Base-by-base conservation (phyloP, 2,113 vertebrate species). In the Nothobranchius kuhntae region DNA sequence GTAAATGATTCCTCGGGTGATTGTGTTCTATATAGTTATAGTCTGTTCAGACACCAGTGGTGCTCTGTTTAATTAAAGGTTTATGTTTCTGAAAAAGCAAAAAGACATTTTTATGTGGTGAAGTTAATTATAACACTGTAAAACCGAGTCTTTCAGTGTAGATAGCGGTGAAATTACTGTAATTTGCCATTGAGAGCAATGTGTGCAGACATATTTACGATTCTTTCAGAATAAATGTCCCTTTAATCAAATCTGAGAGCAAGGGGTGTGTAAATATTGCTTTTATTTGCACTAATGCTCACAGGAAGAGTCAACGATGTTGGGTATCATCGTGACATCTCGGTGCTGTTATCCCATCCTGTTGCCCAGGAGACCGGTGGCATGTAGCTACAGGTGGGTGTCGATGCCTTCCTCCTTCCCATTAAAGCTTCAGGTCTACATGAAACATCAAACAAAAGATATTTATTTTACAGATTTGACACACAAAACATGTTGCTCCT, bases 351-450 rank as follows among this genome's bases (percentile, higher is more conserved):
- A 80, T 83, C 63, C 61, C 75, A 62, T 79, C 63, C 75, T 73
- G 83, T 87, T 88, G 72, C 86, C 86, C 77, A 71, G 89, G 84
- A 86, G 87, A 89, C 86, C 30, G 40, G 62, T 47, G 63, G 74
- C 76, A 80, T 80, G 77, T 74, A 50, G 77, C 81, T 78, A 84
- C 79, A 83, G 87, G 82, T 82, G 83, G 78, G 73, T 81, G 75
- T 75, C 45, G 68, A 80, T 65, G 67, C 64, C 65, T 78, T 69
- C 53, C 82, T 74, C 73, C 64, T 65, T 85, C 78, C 70, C 50
- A 35, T 66, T 38, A 45, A 55, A 78, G 76, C 77, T 75, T 53
- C 74, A 77, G 53, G 77, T 80, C 63, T 79, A 67, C 53, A 76
- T 52, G 67, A 45, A 44, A 71, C 73, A 71, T 74, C 61, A 75